Evolutionary conservation across 1,140 invertebrate species (phyloP), one percentile per base, ranked within the genome.

Genomic region (Rhynchophorus ferrugineus): DNA sequence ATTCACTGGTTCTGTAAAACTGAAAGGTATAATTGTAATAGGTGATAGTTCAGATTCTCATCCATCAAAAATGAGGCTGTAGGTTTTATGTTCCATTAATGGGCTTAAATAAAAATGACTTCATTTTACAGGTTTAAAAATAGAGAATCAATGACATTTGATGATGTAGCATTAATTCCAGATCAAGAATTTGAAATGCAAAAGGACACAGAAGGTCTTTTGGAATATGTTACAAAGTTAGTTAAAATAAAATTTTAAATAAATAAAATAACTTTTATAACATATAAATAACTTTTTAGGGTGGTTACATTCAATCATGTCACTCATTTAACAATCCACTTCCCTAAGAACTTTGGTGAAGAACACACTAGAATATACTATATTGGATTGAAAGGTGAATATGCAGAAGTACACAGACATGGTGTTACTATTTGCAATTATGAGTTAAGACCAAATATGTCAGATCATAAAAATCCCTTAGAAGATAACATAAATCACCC

Each of bases 371-470:
- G 79, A 65, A 82, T 98, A 49, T 91, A 90, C 66, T 98, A 97
- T 66, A 96, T 98, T 67, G 94, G 94, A 9, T 74, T 98, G n/a
- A 84, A 83, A 67, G 94, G 93, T 5, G 92, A 97, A 74, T 95
- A 87, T 74, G 79, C 77, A n/a, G 79, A 84, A 62, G 83, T 78
- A 0, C 87, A 87, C 64, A 75, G 82, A 45, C 90, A 95, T 68
- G 90, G 90, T 49, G 88, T 95, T 3, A 87, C 87, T 17, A 91
- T 95, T 61, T 89, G 89, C 62, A 88, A 81, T 46, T 96, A 96
- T 71, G 93, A 96, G 76, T 71, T 82, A 0, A 74, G 80, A 57
- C 87, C 93, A 11, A 91, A 89, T 69, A 75, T 89, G 8, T 76
- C 81, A 43, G 91, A 95, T 72, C 89, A 94, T 69, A 87, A 87